Conservation (phyloP, 1,140 invertebrate species). For the Ips typographus region DNA sequence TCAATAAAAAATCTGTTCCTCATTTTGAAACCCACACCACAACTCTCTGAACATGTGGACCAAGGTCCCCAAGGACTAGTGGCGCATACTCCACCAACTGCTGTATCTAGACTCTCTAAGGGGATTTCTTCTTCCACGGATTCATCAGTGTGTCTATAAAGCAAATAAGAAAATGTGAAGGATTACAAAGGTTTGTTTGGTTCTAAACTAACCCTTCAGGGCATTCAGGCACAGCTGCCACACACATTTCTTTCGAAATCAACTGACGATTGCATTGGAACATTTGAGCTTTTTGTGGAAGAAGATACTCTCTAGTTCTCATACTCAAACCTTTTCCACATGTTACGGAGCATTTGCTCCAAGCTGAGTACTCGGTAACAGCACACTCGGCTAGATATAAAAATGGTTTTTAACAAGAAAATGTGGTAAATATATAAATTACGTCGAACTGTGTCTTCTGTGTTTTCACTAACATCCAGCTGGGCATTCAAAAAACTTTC, state of each 20-base stretch:
- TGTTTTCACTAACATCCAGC: constrained; percentile 70
- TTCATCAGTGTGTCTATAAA: constrained; percentile 31
- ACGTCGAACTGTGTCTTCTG: constrained; percentile 73
- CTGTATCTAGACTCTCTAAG: constrained; percentile 46
- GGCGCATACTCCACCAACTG: constrained; percentile 62
- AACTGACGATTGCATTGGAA: constrained; percentile 78
- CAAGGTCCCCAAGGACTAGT: constrained; percentile 76
- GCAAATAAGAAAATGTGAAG: constrained; percentile 12
- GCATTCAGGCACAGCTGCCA: constrained; percentile 70
- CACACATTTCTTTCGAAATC: constrained; percentile 85
- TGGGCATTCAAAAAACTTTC: constrained; percentile 63
- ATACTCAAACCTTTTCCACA: constrained; percentile 88
- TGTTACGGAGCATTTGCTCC: constrained; percentile 79
- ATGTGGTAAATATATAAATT: constrained; percentile 47
- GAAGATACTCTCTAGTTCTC: constrained; percentile 72
- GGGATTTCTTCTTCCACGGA: constrained; percentile 42
- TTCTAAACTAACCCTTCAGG: constrained; percentile 42
- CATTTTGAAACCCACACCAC: constrained; percentile 76
- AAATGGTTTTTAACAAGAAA: not conserved
- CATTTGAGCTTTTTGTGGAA: constrained; percentile 76
- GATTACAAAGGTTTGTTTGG: not conserved
- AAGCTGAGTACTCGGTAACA: constrained; percentile 71
- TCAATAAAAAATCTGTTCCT: constrained; percentile 72
- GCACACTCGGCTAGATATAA: constrained; percentile 70
- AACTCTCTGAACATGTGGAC: constrained; percentile 81